These are phyloP conservation scores for Scaptomyza polygonia DNA, from an alignment of 2,888 invertebrate genomes.

Conservation along the genomic window DNA sequence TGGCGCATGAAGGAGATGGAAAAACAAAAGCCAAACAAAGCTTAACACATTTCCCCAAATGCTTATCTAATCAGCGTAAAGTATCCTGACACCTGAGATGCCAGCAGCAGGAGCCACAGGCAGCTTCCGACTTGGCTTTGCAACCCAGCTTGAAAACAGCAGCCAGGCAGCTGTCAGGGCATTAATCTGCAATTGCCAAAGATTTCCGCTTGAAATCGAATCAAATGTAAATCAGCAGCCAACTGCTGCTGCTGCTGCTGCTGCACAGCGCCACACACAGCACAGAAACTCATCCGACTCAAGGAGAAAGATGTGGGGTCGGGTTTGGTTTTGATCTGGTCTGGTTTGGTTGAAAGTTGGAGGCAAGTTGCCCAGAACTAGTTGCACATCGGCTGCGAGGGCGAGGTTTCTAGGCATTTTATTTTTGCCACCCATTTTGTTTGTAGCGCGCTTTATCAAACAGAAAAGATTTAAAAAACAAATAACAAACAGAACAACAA, in stretches of 20 bases:
- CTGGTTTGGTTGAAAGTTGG: constrained; percentile 5
- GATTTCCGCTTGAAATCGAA: constrained; percentile 77
- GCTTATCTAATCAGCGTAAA: constrained; percentile 83
- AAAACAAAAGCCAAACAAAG: constrained; percentile 78
- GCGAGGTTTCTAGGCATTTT: constrained; percentile 52
- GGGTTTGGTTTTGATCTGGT: not conserved
- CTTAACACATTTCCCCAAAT: constrained; percentile 80
- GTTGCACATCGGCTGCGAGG: constrained; percentile 61
- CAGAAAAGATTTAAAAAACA: constrained; percentile 79
- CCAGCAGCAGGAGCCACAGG: constrained; percentile 33
- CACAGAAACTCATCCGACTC: no score
- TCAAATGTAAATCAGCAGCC: constrained; percentile 72
- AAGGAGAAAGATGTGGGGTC: not conserved
- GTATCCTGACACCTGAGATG: constrained; percentile 83
- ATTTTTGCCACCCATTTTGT: constrained; percentile 76
- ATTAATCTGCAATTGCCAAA: constrained; percentile 84
- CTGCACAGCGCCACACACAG: not conserved
- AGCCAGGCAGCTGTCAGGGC: constrained; percentile 72
- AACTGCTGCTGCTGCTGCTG: constrained; percentile 8
- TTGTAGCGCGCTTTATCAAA: constrained; percentile 76
- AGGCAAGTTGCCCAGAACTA: constrained; percentile 68
- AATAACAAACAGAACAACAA: constrained; percentile 60
- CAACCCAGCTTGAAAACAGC: constrained; percentile 15
- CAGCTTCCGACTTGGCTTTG: constrained; percentile 24
- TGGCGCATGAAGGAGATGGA: constrained; percentile 23